Evolutionary conservation across 2,888 invertebrate genomes (phyloP), one percentile per base, ranked within the genome.

Genomic region (Hirtodrosophila confusa): DNA sequence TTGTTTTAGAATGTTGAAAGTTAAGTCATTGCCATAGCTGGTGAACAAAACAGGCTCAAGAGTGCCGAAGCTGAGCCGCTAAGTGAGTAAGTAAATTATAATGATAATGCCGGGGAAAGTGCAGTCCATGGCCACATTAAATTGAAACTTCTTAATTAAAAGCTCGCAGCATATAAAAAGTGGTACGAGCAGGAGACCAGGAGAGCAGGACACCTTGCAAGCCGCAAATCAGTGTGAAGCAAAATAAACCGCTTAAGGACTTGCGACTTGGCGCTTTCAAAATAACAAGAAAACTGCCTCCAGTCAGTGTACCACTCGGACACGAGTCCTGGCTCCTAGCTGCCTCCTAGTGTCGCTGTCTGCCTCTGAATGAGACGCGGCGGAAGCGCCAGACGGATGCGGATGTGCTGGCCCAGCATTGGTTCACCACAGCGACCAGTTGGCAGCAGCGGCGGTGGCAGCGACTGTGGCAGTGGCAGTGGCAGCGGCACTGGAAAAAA

Each of bases 171-270:
- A 55, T 68, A 48, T 63, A 71, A 70, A 47, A 68, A 31, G 31
- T 31, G 35, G n/a, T 39, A 48, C 24, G 4, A 11, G 35, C 11
- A 10, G 45, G 4, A 23, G 39, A 33, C 24, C 10, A 12, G 31
- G 45, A 53, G 40, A 58, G 43, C 35, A 3, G 66, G 66, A 76
- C 61, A 85, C 83, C 69, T 82, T 80, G 58, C 50, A 58, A 53
- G 77, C 75, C 66, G 71, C 71, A 70, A 84, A 86, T 86, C 85
- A 85, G 87, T 84, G 85, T 75, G 77, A 86, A 75, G 69, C 31
- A 85, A 79, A 84, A 79, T 84, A 86, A 84, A 86, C 73, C 82
- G 87, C 85, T 86, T 85, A 85, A 86, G 84, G 85, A 79, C 84
- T 84, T 73, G 78, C 79, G 77, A 82, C 83, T 82, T 79, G 79